Percentiles rank a stretch among this genome's conserved stretches.
phyloP scores from a whole-genome alignment of 2,888 invertebrate genomes.

The Cremastinae sp. region DNA sequence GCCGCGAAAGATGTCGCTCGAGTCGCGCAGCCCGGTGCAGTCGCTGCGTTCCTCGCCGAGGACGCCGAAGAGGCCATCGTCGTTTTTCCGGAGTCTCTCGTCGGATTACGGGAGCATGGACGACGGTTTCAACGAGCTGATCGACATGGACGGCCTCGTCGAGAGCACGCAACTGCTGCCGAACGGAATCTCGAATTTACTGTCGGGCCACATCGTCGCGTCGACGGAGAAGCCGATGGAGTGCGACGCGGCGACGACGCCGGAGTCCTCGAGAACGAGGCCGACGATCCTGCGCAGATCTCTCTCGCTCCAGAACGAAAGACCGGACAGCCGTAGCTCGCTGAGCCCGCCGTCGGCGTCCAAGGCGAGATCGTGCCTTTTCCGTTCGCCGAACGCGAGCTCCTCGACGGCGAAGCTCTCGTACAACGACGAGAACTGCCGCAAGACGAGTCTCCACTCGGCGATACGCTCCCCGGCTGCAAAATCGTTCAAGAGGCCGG shows the following conservation, averaged over 20 bases:
- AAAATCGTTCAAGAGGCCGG: slow-evolving; percentile 85
- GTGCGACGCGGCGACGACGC: slow-evolving; percentile 77
- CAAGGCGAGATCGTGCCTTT: slow-evolving; percentile 81
- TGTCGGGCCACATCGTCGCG: slow-evolving; percentile 82
- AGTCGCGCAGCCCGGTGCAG: slow-evolving; percentile 69
- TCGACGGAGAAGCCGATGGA: slow-evolving; percentile 65
- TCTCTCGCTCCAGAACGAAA: slow-evolving; percentile 77
- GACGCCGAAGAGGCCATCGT: slow-evolving; percentile 58
- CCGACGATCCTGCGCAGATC: slow-evolving; percentile 69
- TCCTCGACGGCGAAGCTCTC: slow-evolving; percentile 68
- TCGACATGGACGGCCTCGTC: slow-evolving; percentile 83
- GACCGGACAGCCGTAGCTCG: slow-evolving; percentile 68
- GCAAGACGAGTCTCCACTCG: slow-evolving; percentile 20
- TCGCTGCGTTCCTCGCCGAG: slow-evolving; percentile 71
- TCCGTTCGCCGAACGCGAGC: slow-evolving; percentile 77
- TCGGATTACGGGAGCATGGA: slow-evolving; percentile 84
- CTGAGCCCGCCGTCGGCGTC: slow-evolving; percentile 72
- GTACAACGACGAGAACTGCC: slow-evolving; percentile 69
- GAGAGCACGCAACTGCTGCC: slow-evolving; percentile 81
- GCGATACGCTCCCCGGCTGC: slow-evolving; percentile 13
- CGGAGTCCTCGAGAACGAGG: slow-evolving; percentile 79
- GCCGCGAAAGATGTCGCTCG: slow-evolving; percentile 75
- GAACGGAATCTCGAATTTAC: slow-evolving; percentile 83
- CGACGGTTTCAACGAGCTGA: slow-evolving; percentile 85
- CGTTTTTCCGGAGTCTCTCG: slow-evolving; percentile 81